phyloP scores from a whole-genome alignment of 2,888 invertebrate species.

The Stomorhina lunata region DNA sequence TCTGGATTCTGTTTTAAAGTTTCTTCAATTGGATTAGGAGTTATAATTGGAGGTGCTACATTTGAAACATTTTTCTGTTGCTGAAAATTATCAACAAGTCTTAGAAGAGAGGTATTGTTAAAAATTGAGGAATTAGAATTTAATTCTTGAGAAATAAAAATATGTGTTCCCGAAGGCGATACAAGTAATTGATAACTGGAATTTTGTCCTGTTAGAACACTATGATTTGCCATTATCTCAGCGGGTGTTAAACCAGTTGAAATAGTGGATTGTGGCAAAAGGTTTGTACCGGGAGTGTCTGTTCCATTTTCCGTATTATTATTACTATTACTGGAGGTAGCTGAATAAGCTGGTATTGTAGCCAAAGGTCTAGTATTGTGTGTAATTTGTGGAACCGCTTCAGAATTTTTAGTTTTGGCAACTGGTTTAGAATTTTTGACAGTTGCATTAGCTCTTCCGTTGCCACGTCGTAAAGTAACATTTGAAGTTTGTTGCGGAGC shows the following conservation, averaged over 20 bases:
- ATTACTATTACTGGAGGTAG: not conserved
- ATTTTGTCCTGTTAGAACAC: not conserved
- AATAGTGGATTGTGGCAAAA: not conserved
- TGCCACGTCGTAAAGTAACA: not conserved
- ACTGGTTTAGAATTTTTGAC: conserved; percentile 6
- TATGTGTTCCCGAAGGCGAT: not conserved
- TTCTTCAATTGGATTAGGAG: not conserved
- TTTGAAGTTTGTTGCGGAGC: not conserved
- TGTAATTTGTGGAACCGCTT: conserved; percentile 56
- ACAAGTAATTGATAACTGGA: not conserved
- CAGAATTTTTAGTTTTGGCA: conserved; percentile 25
- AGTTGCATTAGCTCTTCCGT: not conserved
- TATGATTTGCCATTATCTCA: not conserved
- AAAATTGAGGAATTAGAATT: conserved; percentile 62
- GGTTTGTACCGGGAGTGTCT: not conserved
- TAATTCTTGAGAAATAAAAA: conserved; percentile 59
- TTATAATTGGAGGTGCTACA: not conserved
- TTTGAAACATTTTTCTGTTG: not conserved
- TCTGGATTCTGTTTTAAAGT: not conserved
- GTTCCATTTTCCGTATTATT: not conserved
- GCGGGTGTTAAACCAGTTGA: not conserved
- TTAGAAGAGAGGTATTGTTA: conserved; percentile 49
- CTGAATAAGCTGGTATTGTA: not conserved
- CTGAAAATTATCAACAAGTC: conserved; percentile 33
- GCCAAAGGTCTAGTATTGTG: conserved; percentile 53